Percentiles rank a stretch among this genome's conserved stretches.
phyloP scores from a whole-genome alignment of 2,113 vertebrate species.

The Dermatemys mawii region DNA sequence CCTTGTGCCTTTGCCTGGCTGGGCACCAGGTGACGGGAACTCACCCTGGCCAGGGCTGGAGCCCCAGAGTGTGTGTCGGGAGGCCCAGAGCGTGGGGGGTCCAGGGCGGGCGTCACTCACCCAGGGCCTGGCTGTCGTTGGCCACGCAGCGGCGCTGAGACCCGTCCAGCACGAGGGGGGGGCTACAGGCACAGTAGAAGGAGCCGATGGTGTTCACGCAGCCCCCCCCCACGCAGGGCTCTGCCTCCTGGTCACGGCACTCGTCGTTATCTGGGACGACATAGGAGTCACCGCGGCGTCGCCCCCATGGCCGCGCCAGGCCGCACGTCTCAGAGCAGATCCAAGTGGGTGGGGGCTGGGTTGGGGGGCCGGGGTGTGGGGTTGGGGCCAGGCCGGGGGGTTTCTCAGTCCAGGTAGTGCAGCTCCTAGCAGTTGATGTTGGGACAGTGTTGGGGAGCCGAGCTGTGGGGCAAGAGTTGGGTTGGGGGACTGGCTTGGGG shows the following conservation, averaged over 20 bases:
- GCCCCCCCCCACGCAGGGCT: conserved; percentile 81
- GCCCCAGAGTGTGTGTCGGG: no score
- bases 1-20: not conserved
- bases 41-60: no score
- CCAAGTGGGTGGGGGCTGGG: not conserved
- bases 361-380: not conserved
- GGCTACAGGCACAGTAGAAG: conserved; percentile 85
- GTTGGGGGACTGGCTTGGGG: not conserved
- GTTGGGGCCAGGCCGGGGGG: not conserved
- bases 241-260: conserved; percentile 81
- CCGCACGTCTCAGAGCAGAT: not conserved
- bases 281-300: not conserved
- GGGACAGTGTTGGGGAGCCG: no score
- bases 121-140: conserved; percentile 79
- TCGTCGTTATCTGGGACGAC: conserved; percentile 84
- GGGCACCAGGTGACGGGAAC: no score
- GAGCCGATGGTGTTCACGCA: conserved; percentile 91
- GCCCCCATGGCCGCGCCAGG: not conserved
- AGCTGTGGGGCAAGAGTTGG: not conserved
- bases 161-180: conserved; percentile 85
- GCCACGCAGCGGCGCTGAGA: conserved; percentile 84
- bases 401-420: no score
- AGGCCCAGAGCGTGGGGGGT: no score
- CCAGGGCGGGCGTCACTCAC: conserved; percentile 51
- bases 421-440: no score